Conservation (phyloP, 2,113 vertebrate genomes). For the Genyomyrus donnyi region DNA sequence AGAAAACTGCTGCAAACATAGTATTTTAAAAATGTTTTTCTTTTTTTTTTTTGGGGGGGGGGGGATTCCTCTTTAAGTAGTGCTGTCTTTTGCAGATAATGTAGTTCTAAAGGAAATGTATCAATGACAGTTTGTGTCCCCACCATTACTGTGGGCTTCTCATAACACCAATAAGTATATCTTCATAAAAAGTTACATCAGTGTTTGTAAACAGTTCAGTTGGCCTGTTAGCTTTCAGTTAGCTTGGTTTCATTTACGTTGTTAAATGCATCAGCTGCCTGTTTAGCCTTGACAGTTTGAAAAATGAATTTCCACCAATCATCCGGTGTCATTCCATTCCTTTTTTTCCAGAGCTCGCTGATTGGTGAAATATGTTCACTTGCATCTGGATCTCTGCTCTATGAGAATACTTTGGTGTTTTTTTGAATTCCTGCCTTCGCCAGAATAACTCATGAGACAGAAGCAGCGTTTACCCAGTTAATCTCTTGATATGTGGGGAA, state of each 20-base stretch:
- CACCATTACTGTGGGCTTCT: background rate
- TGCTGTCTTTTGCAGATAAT: background rate
- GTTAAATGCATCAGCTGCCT: background rate
- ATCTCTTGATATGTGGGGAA: conserved; percentile 11
- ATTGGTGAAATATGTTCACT: background rate
- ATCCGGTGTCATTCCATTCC: background rate
- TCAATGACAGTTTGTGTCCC: background rate
- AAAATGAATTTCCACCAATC: background rate
- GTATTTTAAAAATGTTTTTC: background rate
- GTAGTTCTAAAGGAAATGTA: background rate
- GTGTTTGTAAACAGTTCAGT: background rate
- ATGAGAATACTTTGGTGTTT: background rate
- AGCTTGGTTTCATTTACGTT: background rate
- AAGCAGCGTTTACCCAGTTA: background rate
- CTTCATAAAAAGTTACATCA: background rate
- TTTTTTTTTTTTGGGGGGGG: too few relatives aligned
- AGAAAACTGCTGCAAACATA: background rate
- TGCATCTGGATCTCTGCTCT: background rate
- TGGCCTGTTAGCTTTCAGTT: background rate
- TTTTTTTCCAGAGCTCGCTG: background rate
- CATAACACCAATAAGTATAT: background rate
- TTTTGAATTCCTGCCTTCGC: background rate
- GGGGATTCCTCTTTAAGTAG: background rate
- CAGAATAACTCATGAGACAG: background rate
- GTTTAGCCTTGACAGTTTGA: background rate